These are phyloP conservation scores for Crenichthys baileyi DNA, from an alignment of 2,797 vertebrate genomes.

Conservation along the genomic window DNA sequence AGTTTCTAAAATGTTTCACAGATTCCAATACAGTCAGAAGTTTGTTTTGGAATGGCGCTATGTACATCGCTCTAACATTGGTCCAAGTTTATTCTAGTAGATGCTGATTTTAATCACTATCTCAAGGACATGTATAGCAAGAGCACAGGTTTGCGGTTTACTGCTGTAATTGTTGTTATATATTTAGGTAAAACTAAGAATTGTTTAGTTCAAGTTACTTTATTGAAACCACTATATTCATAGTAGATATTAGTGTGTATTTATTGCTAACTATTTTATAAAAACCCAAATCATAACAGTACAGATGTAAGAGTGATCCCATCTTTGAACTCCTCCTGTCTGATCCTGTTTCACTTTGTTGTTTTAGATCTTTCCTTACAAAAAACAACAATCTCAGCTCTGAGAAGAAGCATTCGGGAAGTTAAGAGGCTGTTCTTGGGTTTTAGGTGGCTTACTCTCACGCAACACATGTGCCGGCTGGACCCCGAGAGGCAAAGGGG, in stretches of 20 bases:
- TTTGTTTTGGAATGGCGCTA: too few relatives aligned
- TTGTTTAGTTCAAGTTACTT: background rate
- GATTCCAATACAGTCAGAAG: too few relatives aligned
- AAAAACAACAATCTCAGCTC: slow-evolving; percentile 45
- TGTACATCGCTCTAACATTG: too few relatives aligned
- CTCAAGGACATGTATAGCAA: too few relatives aligned
- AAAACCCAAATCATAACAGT: slow-evolving; percentile 27
- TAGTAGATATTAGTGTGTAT: background rate
- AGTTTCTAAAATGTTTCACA: too few relatives aligned
- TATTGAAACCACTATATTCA: background rate
- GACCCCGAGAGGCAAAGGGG: slow-evolving; percentile 69
- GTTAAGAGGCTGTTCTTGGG: slow-evolving; percentile 64
- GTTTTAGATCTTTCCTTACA: slow-evolving; percentile 63
- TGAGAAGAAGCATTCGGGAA: slow-evolving; percentile 68
- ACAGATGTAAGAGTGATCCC: slow-evolving; percentile 47
- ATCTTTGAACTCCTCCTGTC: slow-evolving; percentile 61
- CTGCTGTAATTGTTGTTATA: background rate
- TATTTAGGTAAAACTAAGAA: background rate
- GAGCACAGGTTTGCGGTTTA: too few relatives aligned
- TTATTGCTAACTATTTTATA: background rate
- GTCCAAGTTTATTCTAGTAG: too few relatives aligned
- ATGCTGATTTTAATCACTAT: too few relatives aligned
- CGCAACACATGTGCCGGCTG: slow-evolving; percentile 75
- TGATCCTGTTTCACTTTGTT: slow-evolving; percentile 64
- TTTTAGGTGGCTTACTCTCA: slow-evolving; percentile 75